Conservation (phyloP, 2,113 vertebrate species). For the Tychaedon coryphoeus region DNA sequence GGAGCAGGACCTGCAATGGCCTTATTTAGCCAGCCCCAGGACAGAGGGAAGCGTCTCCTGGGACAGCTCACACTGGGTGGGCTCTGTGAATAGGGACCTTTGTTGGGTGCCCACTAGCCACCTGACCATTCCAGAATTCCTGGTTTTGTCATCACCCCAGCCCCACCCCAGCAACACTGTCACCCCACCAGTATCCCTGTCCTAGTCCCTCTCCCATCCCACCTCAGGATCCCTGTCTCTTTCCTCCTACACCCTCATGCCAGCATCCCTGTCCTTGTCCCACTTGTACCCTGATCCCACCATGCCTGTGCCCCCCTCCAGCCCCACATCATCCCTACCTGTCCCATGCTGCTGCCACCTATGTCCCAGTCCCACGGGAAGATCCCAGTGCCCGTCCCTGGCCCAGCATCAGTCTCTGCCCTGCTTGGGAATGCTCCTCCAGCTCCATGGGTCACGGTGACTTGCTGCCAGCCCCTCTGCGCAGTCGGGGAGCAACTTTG, state of each 20-base stretch:
- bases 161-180: background rate
- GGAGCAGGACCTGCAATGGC: background rate
- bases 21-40: conserved; percentile 36
- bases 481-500: background rate
- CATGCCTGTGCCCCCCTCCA: background rate
- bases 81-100: background rate
- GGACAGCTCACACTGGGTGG: background rate
- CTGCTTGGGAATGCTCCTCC: background rate
- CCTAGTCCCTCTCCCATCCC: background rate
- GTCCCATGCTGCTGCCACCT: rapidly evolving
- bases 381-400: background rate
- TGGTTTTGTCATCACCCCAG: background rate
- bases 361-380: background rate
- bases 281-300: rapidly evolving
- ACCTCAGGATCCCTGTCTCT: background rate
- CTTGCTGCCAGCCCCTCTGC: background rate
- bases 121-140: background rate
- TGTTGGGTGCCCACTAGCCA: background rate
- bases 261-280: background rate
- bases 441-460: background rate
- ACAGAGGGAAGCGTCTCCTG: background rate
- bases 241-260: background rate
- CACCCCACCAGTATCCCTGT: background rate
- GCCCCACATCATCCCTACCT: background rate
- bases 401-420: background rate